Evolutionary conservation across 2,888 invertebrate species (phyloP).

Genomic region (Trachelus tabidus): DNA sequence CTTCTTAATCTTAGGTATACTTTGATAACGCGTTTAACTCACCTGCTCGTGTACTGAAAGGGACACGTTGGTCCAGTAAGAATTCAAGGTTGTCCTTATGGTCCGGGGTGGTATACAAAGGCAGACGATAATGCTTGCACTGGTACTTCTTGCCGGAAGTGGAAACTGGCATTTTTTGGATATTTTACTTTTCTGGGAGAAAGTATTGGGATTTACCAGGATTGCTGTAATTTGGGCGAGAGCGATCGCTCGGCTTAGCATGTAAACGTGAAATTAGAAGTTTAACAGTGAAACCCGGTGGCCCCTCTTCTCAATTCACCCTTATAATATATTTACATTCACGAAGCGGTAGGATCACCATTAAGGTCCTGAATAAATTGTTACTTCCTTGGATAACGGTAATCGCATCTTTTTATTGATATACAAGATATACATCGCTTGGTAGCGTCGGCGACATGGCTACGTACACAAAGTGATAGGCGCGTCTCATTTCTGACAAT

Average conservation of each 20-base stretch:
- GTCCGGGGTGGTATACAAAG: neutral
- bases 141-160: neutral
- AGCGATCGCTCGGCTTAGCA: slow-evolving; percentile 2
- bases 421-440: slow-evolving; percentile 62
- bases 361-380: neutral
- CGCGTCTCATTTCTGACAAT: neutral
- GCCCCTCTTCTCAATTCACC: slow-evolving; percentile 1
- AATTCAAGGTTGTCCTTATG: no score
- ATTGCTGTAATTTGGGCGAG: neutral
- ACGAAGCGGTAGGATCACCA: neutral
- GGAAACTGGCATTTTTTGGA: neutral
- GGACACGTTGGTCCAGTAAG: neutral
- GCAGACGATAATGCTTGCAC: neutral
- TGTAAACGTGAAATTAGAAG: slow-evolving; percentile 1
- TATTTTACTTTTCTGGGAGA: neutral
- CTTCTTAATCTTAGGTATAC: neutral
- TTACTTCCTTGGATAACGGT: slow-evolving; percentile 39
- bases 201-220: neutral
- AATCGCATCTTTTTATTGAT: slow-evolving; percentile 58
- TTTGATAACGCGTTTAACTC: neutral
- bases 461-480: slow-evolving; percentile 32
- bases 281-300: neutral
- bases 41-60: neutral
- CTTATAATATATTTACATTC: neutral
- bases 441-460: slow-evolving; percentile 45